Conservation (phyloP, 2,797 vertebrate species). For the Liparis tanakae region DNA sequence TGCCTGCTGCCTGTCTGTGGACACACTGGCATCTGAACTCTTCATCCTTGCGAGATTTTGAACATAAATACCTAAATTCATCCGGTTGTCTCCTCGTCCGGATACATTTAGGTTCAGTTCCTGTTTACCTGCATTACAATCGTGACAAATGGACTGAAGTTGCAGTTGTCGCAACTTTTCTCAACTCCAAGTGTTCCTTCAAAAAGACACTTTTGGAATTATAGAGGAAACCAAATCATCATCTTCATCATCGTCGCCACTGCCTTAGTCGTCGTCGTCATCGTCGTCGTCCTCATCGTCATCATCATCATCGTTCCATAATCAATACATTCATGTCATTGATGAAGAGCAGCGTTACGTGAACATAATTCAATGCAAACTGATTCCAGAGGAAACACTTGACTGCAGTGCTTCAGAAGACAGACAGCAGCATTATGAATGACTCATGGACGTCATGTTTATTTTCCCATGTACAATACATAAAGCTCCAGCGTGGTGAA, state of each 20-base stretch:
- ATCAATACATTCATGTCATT: not conserved
- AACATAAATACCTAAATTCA: not conserved
- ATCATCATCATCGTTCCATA: not conserved
- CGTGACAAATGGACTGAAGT: not conserved
- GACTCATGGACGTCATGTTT: conserved; percentile 10
- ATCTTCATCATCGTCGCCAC: too few species aligned
- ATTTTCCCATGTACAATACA: not conserved
- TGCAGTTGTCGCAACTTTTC: not conserved
- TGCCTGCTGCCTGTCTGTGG: not conserved
- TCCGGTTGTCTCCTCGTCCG: not conserved
- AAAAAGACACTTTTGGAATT: not conserved
- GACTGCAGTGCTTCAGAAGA: not conserved
- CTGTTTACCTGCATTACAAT: not conserved
- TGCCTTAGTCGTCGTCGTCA: not conserved
- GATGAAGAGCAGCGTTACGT: not conserved
- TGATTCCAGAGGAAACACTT: conserved; percentile 10
- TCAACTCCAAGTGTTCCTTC: not conserved
- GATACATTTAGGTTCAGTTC: not conserved
- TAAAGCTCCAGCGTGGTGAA: not conserved
- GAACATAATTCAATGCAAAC: not conserved
- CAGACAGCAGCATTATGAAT: conserved; percentile 14
- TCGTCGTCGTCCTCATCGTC: not conserved
- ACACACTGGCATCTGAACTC: not conserved
- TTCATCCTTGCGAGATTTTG: not conserved
- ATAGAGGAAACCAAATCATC: not conserved